Conservation (phyloP, 2,888 invertebrate species). For the Hyalella azteca region DNA sequence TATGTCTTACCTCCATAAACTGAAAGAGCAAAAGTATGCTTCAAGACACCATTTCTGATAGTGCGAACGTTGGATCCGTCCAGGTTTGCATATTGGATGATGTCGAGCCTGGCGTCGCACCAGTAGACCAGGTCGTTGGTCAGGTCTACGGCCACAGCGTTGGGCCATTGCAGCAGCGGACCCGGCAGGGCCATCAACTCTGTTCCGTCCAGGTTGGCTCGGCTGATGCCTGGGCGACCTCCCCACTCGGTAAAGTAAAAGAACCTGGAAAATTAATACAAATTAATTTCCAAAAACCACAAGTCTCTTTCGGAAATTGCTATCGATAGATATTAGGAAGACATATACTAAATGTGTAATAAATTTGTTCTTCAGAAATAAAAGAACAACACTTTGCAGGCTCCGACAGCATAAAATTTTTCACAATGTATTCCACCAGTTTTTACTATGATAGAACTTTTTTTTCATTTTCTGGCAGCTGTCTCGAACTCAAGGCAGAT, state of each 20-base stretch:
- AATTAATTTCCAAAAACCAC: no score
- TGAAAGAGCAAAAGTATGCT: background rate
- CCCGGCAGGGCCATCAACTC: slow-evolving; percentile 85
- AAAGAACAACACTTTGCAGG: no score
- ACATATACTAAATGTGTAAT: no score
- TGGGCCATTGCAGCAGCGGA: slow-evolving; percentile 94
- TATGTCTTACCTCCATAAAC: background rate
- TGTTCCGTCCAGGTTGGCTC: slow-evolving; percentile 88
- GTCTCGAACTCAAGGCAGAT: no score
- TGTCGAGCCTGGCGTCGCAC: slow-evolving; percentile 95
- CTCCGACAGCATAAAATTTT: no score
- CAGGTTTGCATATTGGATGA: slow-evolving; percentile 90
- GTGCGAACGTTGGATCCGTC: slow-evolving; percentile 84
- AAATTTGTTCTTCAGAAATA: no score
- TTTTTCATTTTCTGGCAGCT: no score
- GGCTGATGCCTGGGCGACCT: slow-evolving; percentile 91
- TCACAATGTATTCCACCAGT: no score
- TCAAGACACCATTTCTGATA: slow-evolving; percentile 66
- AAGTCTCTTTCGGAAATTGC: no score
- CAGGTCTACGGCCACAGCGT: slow-evolving; percentile 92
- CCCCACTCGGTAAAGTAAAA: slow-evolving; percentile 97
- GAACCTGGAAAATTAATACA: slow-evolving; percentile 70
- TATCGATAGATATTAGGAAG: no score
- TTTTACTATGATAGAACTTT: no score
- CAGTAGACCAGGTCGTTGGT: slow-evolving; percentile 87